These are phyloP conservation scores for Typhlichthys subterraneus DNA, from an alignment of 2,797 vertebrate genomes.

Conservation along the genomic window DNA sequence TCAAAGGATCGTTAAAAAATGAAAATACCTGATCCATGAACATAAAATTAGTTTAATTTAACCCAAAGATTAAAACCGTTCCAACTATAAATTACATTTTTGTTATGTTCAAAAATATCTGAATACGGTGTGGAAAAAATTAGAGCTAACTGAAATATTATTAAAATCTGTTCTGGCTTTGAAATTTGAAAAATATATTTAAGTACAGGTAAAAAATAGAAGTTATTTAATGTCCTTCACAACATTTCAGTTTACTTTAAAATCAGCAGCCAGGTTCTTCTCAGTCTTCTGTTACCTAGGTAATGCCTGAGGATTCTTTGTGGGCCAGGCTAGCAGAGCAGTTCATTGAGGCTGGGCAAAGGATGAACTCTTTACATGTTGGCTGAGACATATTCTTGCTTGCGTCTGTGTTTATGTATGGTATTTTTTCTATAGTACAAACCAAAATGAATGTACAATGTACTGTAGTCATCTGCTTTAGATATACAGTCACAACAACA, in stretches of 20 bases:
- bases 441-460: too few relatives aligned
- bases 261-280: constrained; percentile 71
- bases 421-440: background rate
- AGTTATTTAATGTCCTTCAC: constrained; percentile 64
- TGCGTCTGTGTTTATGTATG: constrained; percentile 14
- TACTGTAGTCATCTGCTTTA: too few relatives aligned
- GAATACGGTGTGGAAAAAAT: too few relatives aligned
- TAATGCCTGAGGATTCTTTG: constrained; percentile 78
- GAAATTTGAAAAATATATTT: constrained; percentile 59
- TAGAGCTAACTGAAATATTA: background rate
- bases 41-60: too few relatives aligned
- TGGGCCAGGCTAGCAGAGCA: constrained; percentile 76
- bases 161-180: constrained; percentile 17
- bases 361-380: constrained; percentile 66
- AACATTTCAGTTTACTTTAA: constrained; percentile 76
- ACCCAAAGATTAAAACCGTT: too few relatives aligned
- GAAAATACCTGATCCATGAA: too few relatives aligned
- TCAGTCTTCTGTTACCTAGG: constrained; percentile 79
- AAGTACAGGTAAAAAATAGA: constrained; percentile 31
- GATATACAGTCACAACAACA: too few relatives aligned
- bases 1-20: too few relatives aligned
- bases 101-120: too few relatives aligned
- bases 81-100: too few relatives aligned
- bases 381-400: constrained; percentile 21
- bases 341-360: constrained; percentile 75